A percentile compares a stretch with the other conserved stretches of the same genome.
These are phyloP conservation scores for Neodon shergylaensis DNA, from an alignment of 2,113 vertebrate genomes.

Conservation along the genomic window DNA sequence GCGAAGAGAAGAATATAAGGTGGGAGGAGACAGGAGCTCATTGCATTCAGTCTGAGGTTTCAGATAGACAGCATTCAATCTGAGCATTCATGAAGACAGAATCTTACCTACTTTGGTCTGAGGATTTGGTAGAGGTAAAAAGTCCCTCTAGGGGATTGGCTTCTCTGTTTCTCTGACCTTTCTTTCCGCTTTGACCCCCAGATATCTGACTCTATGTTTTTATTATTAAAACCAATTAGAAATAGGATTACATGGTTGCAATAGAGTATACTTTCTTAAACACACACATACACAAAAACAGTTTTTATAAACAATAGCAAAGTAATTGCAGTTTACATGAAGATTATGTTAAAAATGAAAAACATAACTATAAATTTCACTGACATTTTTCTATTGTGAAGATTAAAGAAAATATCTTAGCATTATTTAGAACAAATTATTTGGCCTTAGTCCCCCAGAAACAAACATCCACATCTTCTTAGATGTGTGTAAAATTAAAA, in stretches of 20 bases:
- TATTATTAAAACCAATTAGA: too few relatives aligned
- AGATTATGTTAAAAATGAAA: background rate
- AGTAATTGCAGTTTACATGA: conserved; percentile 11
- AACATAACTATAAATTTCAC: background rate
- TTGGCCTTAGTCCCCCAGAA: background rate
- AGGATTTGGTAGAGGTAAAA: too few relatives aligned
- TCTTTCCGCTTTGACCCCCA: too few relatives aligned
- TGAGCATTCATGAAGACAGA: too few relatives aligned
- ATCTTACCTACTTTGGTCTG: too few relatives aligned
- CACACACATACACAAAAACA: conserved; percentile 2
- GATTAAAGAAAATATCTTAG: background rate
- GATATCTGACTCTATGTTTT: too few relatives aligned
- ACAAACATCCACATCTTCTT: background rate
- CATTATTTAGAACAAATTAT: background rate
- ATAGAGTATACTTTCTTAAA: background rate
- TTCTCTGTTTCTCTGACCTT: too few relatives aligned
- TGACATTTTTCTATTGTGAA: background rate
- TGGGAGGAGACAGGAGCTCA: too few relatives aligned
- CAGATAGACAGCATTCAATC: too few relatives aligned
- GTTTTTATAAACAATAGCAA: background rate
- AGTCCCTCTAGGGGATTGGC: too few relatives aligned
- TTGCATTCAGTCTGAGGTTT: too few relatives aligned
- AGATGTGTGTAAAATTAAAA: conserved; percentile 13
- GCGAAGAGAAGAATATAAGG: too few relatives aligned
- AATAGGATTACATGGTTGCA: background rate